phyloP scores from a whole-genome alignment of 2,113 vertebrate genomes.

The Zosterops borbonicus region DNA sequence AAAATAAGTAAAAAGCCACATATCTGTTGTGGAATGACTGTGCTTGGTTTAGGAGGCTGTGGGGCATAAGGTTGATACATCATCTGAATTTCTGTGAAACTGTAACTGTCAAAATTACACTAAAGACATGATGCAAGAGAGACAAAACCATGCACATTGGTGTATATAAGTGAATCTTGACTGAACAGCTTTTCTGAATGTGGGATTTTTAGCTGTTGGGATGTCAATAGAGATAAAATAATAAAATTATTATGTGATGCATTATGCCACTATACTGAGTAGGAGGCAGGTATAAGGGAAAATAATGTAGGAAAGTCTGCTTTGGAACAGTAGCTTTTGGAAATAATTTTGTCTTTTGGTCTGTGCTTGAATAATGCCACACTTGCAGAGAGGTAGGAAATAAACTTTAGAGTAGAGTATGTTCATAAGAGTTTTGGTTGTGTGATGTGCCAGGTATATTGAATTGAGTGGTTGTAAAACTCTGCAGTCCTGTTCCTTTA shows the following conservation, averaged over 20 bases:
- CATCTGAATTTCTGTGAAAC: neutral
- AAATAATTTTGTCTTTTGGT: neutral
- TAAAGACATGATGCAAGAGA: neutral
- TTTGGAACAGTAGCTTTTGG: neutral
- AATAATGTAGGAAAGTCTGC: neutral
- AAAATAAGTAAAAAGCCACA: neutral
- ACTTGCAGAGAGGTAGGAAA: neutral
- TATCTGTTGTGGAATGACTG: neutral
- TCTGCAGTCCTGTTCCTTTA: neutral
- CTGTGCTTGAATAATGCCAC: neutral
- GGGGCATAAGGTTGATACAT: neutral
- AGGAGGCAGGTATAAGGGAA: neutral
- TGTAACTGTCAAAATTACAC: neutral
- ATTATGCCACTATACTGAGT: neutral
- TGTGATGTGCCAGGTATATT: neutral
- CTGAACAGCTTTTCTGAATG: neutral
- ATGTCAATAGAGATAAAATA: neutral
- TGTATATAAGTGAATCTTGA: neutral
- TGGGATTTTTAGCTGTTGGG: neutral
- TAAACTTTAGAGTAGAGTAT: neutral
- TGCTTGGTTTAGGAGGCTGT: neutral
- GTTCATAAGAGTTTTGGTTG: neutral
- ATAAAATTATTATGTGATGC: neutral
- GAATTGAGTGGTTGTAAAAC: neutral
- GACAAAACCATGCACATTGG: neutral